Evolutionary conservation across 2,113 vertebrate species (phyloP).

Genomic region (Lanius collurio): DNA sequence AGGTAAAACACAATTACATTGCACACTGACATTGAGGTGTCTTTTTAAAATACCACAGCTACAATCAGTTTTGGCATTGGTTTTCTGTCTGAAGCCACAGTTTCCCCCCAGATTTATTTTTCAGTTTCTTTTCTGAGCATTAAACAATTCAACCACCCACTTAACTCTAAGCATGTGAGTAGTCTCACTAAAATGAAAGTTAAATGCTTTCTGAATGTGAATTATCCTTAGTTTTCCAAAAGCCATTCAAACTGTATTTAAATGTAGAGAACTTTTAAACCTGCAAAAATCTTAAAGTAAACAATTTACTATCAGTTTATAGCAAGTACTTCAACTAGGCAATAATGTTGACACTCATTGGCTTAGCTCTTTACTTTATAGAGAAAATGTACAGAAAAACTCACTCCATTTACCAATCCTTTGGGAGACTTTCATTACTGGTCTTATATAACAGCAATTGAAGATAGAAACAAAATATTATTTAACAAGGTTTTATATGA

Average conservation of each 20-base stretch:
- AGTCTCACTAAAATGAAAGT: background rate
- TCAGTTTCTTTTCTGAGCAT: background rate
- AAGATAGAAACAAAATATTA: conserved; percentile 78
- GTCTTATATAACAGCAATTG: conserved; percentile 53
- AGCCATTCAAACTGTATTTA: conserved; percentile 3
- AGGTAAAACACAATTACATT: background rate
- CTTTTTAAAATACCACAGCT: background rate
- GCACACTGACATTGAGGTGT: background rate
- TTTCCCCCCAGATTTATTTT: background rate
- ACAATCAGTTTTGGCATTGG: background rate
- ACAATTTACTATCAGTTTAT: background rate
- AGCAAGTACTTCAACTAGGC: conserved; percentile 1
- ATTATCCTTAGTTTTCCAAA: background rate
- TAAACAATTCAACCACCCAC: conserved; percentile 10
- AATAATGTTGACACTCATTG: conserved; percentile 23
- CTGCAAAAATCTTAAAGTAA: conserved; percentile 33
- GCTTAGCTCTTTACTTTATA: conserved; percentile 8
- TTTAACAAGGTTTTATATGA: conserved; percentile 76
- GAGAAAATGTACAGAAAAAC: conserved; percentile 12
- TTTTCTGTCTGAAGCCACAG: background rate
- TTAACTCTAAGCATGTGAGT: background rate
- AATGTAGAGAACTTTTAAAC: background rate
- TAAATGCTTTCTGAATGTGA: background rate
- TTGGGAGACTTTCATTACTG: conserved; percentile 67
- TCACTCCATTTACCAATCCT: conserved; percentile 9